Evolutionary conservation across 2,113 vertebrate genomes (phyloP).

Genomic region (Urocynchramus pylzowi): DNA sequence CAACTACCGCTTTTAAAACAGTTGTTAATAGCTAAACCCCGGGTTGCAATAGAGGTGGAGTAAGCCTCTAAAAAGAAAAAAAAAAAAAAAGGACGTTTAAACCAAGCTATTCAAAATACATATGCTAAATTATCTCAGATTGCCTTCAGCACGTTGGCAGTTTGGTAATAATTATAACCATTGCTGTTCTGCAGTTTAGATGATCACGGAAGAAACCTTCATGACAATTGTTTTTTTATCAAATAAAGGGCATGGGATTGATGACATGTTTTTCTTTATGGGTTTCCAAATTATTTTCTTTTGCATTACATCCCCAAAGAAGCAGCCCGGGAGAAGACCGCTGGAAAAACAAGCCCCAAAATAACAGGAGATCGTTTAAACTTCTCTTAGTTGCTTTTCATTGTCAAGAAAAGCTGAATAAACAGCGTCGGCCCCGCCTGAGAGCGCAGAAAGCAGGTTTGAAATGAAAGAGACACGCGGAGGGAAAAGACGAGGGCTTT

Average conservation of each 20-base stretch:
- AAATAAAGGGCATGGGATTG: constrained; percentile 4
- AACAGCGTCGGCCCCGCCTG: constrained; percentile 76
- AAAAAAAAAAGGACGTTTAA: neutral
- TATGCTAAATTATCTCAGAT: neutral
- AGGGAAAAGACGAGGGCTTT: neutral
- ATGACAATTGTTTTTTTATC: neutral
- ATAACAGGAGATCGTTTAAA: constrained; percentile 82
- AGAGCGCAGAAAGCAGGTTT: constrained; percentile 37
- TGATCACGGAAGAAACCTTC: neutral
- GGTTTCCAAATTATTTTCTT: constrained; percentile 55
- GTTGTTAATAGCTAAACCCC: neutral
- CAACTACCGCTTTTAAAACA: neutral
- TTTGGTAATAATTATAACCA: constrained; percentile 6
- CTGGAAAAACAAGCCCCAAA: constrained; percentile 71
- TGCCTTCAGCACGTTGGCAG: neutral
- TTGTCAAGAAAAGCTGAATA: constrained; percentile 85
- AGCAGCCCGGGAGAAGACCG: neutral
- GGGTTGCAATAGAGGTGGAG: neutral
- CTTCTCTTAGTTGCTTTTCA: constrained; percentile 79
- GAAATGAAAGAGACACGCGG: constrained; percentile 17
- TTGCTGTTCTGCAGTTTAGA: neutral
- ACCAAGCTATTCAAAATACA: neutral
- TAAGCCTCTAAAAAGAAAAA: neutral
- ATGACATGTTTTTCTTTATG: constrained; percentile 40
- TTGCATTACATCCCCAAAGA: constrained; percentile 23